Percentiles rank a stretch among this genome's conserved stretches.
Conservation (phyloP, 92 coral and sea anemone species). For the Bergia puertoricense region DNA sequence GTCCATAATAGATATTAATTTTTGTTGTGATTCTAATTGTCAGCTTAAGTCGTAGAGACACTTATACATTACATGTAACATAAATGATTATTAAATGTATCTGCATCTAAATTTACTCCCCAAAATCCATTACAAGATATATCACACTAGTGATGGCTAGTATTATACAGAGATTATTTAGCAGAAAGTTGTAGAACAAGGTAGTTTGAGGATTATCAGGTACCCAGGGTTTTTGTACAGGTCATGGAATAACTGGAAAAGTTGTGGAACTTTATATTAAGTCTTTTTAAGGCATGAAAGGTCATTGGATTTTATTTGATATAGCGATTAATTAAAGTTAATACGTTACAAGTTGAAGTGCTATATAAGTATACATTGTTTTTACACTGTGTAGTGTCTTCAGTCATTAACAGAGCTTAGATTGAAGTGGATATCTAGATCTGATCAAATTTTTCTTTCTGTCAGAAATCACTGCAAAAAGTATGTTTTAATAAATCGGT, state of each 20-base stretch:
- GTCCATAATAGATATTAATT: neutral
- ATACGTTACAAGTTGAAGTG: too few species aligned
- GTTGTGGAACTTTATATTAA: too few species aligned
- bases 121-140: neutral
- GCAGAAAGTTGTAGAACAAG: too few species aligned
- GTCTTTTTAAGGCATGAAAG: neutral
- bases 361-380: too few species aligned
- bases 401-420: neutral
- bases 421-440: neutral
- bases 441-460: neutral
- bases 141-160: too few species aligned
- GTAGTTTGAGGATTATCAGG: too few species aligned
- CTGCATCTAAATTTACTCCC: neutral
- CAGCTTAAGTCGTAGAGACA: neutral
- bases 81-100: too few species aligned
- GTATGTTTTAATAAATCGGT: slow-evolving; percentile 58
- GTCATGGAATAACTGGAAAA: too few species aligned
- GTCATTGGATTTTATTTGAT: neutral
- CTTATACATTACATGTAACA: too few species aligned
- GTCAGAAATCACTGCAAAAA: slow-evolving; percentile 78
- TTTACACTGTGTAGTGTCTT: neutral
- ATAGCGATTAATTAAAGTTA: too few species aligned
- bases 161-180: too few species aligned
- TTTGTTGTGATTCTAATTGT: neutral
- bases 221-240: too few species aligned